phyloP scores from a whole-genome alignment of 2,888 invertebrate species.

The Erannis defoliaria region DNA sequence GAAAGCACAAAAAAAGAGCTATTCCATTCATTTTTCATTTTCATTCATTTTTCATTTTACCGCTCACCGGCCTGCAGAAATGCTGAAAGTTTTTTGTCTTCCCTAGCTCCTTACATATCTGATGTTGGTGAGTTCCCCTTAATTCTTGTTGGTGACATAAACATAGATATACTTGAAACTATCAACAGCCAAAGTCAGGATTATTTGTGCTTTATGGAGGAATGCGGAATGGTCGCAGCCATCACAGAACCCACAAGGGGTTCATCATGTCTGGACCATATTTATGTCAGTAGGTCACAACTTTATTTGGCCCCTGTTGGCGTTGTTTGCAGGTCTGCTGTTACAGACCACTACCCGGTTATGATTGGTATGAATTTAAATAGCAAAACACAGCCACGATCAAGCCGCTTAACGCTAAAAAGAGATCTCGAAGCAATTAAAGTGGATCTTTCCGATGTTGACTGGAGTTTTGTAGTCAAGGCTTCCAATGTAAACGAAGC shows the following conservation, averaged over 20 bases:
- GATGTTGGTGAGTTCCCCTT: background rate
- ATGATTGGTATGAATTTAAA: too few species aligned
- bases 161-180: constrained; percentile 7
- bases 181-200: background rate
- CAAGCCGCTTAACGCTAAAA: too few species aligned
- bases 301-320: background rate
- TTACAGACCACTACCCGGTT: background rate
- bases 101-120: background rate
- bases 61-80: constrained; percentile 18
- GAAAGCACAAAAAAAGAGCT: too few species aligned
- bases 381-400: too few species aligned
- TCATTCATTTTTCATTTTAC: too few species aligned
- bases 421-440: background rate
- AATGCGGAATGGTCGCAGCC: background rate
- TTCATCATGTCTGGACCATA: background rate
- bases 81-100: background rate
- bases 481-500: background rate
- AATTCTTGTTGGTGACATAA: constrained; percentile 12
- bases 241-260: background rate
- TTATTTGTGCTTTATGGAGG: background rate
- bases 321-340: background rate
- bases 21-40: too few species aligned
- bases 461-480: background rate
- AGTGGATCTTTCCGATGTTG: background rate
- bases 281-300: background rate